phyloP scores from a whole-genome alignment of 2,888 invertebrate genomes.

The Ectemnius lituratus region DNA sequence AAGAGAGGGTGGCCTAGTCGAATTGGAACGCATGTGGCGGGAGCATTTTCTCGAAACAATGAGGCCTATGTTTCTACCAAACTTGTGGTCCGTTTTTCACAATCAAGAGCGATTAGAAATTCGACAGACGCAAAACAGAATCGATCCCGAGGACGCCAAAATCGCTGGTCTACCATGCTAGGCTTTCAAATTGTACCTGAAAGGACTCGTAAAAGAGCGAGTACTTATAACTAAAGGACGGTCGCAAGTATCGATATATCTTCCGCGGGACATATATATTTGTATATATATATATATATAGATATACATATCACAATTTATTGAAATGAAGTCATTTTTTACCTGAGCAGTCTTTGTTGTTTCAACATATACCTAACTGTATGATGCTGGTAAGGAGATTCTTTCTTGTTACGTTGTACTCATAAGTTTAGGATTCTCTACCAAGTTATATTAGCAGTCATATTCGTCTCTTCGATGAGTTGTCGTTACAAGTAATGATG shows the following conservation, averaged over 20 bases:
- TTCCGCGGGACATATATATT: constrained; percentile 41
- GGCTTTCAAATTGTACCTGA: constrained; percentile 50
- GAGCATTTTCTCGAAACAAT: constrained; percentile 86
- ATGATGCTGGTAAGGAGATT: no score
- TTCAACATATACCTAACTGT: no score
- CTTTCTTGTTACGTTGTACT: no score
- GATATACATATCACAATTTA: no score
- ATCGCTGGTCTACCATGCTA: constrained; percentile 65
- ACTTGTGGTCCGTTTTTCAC: constrained; percentile 87
- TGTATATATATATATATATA: constrained; percentile 12
- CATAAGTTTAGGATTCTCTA: no score
- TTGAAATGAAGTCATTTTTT: no score
- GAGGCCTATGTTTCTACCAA: constrained; percentile 85
- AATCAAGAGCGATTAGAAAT: constrained; percentile 82
- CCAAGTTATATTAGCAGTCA: no score
- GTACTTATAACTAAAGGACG: constrained; percentile 66
- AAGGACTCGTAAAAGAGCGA: constrained; percentile 72
- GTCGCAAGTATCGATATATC: constrained; percentile 52
- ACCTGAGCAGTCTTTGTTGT: no score
- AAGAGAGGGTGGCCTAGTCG: constrained; percentile 81
- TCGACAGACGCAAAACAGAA: constrained; percentile 72
- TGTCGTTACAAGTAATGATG: no score
- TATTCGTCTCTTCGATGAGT: no score
- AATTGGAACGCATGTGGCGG: constrained; percentile 87
- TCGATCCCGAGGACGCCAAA: constrained; percentile 72